A percentile compares a stretch with the other conserved stretches of the same genome.
Evolutionary conservation across 2,888 invertebrate genomes (phyloP).

Genomic region (Heteropelma amictum): DNA sequence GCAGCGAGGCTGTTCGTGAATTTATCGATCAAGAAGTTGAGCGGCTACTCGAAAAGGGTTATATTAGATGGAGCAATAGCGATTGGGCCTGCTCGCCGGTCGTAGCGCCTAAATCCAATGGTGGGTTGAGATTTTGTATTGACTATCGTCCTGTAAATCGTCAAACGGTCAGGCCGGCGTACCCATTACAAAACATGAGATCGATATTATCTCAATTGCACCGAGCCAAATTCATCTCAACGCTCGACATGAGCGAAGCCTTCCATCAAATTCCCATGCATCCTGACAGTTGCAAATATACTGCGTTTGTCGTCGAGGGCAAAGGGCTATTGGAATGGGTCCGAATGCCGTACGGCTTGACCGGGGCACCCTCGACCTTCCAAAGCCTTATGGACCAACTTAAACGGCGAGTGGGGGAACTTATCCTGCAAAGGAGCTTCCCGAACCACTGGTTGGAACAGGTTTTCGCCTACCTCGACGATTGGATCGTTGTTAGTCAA

Average conservation of each 20-base stretch:
- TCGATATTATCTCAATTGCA: constrained; percentile 32
- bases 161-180: constrained; percentile 31
- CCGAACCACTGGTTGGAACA: constrained; percentile 41
- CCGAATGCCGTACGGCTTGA: constrained; percentile 42
- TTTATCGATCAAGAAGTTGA: constrained; percentile 35
- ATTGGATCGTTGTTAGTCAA: constrained; percentile 31
- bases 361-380: constrained; percentile 43
- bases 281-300: constrained; percentile 18
- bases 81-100: constrained; percentile 50
- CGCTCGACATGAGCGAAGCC: constrained; percentile 41
- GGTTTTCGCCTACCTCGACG: constrained; percentile 40
- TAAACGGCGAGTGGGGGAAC: constrained; percentile 15
- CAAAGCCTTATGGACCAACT: constrained; percentile 36
- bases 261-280: constrained; percentile 50
- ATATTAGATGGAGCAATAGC: constrained; percentile 44
- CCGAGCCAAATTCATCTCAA: constrained; percentile 46
- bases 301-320: constrained; percentile 45
- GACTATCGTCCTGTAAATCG: constrained; percentile 36
- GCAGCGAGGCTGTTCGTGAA: constrained; percentile 19
- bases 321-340: constrained; percentile 39
- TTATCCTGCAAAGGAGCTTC: constrained; percentile 21
- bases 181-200: constrained; percentile 39
- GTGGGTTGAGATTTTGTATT: constrained; percentile 33
- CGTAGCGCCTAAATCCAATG: constrained; percentile 39
- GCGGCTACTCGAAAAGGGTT: constrained; percentile 20